Base-by-base conservation (phyloP, 2,113 vertebrate species). In the Sciurus niger region DNA sequence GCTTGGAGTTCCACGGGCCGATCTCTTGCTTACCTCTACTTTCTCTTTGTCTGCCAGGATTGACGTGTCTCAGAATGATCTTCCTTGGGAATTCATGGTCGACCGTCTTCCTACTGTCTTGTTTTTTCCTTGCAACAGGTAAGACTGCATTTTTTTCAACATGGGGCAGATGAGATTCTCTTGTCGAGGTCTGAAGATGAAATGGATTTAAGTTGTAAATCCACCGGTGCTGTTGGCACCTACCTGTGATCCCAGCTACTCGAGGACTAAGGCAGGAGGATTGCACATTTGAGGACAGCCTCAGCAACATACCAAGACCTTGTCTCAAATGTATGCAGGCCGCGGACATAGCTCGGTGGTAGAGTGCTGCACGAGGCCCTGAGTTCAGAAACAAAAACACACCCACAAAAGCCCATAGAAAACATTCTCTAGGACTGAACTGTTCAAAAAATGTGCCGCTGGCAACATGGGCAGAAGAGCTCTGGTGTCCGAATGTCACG, bases 11-110 rank as follows among this genome's bases (percentile, higher is more conserved):
- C 84, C 55, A 34, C 40, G 48, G 37, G 37, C 60, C 76, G 63
- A 40, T 96, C 60, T 85, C 85, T 98, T 43, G 96, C 87, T 34
- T 9, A 84, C 96, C 90, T 89, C 40, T 84, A 90, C 60, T 94
- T 68, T 83, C 17, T 2, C 73, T 96, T 94, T 94, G 40, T 96
- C 92, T 93, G 18, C 79, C 89, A 99, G 99, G 98, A 99, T 99
- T 46, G 99, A 99, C 89, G 99, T 99, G n/a, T 99, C 99, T 89
- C 98, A 98, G 82, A 99, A 99, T 87, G 99, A 99, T 98, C 99
- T 99, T 93, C 99, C 99, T 6, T 99, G 99, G 99, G 99, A 99
- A 98, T 99, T 99, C 94, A 99, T 99, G 99, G 99, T 99, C 76
- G 99, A 99, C 92, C 99, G 93, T n/a, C 98, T 99, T 93, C 99